Evolutionary conservation across 1,140 invertebrate genomes (phyloP), one percentile per base, ranked within the genome.

Genomic region (Drosophila grimshawi): DNA sequence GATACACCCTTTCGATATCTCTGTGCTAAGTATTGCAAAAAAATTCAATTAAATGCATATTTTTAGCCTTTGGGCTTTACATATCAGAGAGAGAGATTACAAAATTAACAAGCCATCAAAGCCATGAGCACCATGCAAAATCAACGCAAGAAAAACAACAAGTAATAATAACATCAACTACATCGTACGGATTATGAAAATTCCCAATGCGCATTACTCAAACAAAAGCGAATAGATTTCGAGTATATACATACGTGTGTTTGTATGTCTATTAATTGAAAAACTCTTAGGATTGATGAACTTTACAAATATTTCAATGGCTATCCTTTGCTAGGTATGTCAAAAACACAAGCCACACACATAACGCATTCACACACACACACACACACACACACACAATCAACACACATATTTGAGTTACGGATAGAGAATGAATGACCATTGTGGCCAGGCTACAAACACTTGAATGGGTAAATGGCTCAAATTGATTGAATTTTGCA

Each of bases 401-500:
- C 19, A 19, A 63, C n/a, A 19, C 3, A 10, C 8, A 30, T 29
- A 8, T 56, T 56, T 29, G 56, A 45, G 56, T n/a, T 19, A 32
- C 6, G 41, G 6, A 46, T 30, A 11, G 39, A 30, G 45, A 71
- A 57, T 45, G 62, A 61, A 62, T 79, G 69, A 48, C 53, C 64
- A 81, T 60, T 66, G 64, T 74, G 68, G 64, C 60, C 72, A 55
- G 63, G 73, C 65, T 60, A 53, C 53, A 65, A 61, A 61, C 77
- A 73, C 81, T 85, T 65, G 51, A 85, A 46, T 57, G 78, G 69
- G 66, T 67, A 86, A 88, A 89, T 88, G 83, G 83, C 85, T 88
- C 83, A 88, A 88, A 88, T 88, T 88, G 83, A 88, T 88, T 88
- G 83, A 88, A 83, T 88, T 88, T 88, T 83, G 83, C 83, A 89